These are phyloP conservation scores for Cheilosia vulpina DNA, from an alignment of 2,888 invertebrate species.

Conservation along the genomic window DNA sequence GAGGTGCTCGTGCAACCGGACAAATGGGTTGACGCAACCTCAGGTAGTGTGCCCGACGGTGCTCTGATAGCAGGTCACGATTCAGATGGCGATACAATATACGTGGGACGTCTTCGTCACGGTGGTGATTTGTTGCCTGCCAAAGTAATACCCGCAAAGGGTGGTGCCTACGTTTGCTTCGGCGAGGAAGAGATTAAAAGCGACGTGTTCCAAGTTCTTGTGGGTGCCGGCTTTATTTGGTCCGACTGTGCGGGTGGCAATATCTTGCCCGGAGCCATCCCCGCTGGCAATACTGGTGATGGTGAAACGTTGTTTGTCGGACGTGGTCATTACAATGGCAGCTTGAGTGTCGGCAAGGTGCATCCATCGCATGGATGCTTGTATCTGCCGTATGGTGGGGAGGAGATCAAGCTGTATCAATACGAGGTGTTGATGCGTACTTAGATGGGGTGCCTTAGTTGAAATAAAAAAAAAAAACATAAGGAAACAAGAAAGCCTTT, in stretches of 20 bases:
- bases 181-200: constrained; percentile 84
- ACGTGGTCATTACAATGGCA: constrained; percentile 84
- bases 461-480: constrained; percentile 19
- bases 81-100: constrained; percentile 78
- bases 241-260: constrained; percentile 76
- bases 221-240: constrained; percentile 80
- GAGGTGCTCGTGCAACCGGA: constrained; percentile 82
- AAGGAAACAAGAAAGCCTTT: not conserved
- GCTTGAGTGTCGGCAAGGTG: constrained; percentile 83
- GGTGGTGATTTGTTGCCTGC: constrained; percentile 85
- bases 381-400: constrained; percentile 88
- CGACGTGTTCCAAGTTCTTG: constrained; percentile 83
- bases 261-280: constrained; percentile 77
- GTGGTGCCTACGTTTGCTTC: constrained; percentile 84
- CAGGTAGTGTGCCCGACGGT: constrained; percentile 78
- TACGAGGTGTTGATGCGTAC: constrained; percentile 88
- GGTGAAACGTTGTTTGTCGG: constrained; percentile 85
- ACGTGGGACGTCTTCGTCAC: constrained; percentile 78
- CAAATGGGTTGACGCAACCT: constrained; percentile 77
- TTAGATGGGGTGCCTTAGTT: constrained; percentile 43
- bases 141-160: constrained; percentile 85
- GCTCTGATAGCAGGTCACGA: constrained; percentile 78
- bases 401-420: constrained; percentile 86
- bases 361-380: constrained; percentile 87
- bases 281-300: constrained; percentile 82